Conservation (phyloP, 2,113 vertebrate genomes). For the Salminus brasiliensis region DNA sequence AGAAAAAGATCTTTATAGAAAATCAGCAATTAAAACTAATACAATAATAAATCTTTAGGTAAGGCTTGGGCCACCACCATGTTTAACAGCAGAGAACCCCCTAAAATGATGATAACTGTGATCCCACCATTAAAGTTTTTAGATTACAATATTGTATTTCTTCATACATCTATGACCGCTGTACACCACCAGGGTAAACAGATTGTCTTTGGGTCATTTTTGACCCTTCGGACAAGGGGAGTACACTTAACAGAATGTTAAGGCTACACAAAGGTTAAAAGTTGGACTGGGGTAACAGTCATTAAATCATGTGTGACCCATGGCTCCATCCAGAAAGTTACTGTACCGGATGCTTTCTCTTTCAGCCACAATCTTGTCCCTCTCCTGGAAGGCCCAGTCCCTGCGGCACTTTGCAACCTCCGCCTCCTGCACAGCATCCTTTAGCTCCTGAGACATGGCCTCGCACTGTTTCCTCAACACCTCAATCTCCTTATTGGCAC, state of each 20-base stretch:
- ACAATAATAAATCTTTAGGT: no score
- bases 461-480: slow-evolving; percentile 94
- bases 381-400: slow-evolving; percentile 97
- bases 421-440: slow-evolving; percentile 94
- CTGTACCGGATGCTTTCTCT: slow-evolving; percentile 94
- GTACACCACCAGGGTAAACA: no score
- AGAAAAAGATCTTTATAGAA: neutral
- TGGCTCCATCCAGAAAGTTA: neutral
- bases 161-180: no score
- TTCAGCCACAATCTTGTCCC: slow-evolving; percentile 97
- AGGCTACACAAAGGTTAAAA: no score
- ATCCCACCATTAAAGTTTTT: no score
- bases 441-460: slow-evolving; percentile 94
- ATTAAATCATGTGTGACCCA: neutral
- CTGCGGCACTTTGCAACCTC: slow-evolving; percentile 96
- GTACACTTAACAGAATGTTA: no score
- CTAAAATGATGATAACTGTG: no score
- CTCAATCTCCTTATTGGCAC: slow-evolving; percentile 95
- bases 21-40: neutral
- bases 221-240: no score
- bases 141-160: no score
- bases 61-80: no score
- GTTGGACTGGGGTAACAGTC: neutral
- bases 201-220: no score
- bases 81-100: no score